Evolutionary conservation across 1,140 invertebrate species (phyloP).

Genomic region (Zaprionus vittiger): DNA sequence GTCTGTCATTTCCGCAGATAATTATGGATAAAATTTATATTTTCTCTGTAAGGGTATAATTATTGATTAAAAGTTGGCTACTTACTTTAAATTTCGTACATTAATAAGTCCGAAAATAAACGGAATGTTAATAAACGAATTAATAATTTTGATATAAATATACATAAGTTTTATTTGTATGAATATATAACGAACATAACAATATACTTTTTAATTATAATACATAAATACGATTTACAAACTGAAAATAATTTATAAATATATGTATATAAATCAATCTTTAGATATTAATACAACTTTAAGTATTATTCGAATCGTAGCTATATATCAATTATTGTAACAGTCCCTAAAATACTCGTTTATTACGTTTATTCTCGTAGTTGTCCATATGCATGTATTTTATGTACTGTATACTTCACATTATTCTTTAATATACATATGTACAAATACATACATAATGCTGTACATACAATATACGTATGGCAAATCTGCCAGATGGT

Average conservation of each 20-base stretch:
- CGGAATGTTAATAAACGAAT: neutral
- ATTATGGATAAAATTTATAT: too few species aligned
- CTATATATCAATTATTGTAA: neutral
- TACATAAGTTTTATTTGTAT: constrained; percentile 8
- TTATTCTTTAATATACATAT: too few species aligned
- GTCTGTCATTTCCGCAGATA: too few species aligned
- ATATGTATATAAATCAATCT: constrained; percentile 2
- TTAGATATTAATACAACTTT: neutral
- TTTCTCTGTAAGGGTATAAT: too few species aligned
- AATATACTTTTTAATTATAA: constrained; percentile 19
- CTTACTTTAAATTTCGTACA: too few species aligned
- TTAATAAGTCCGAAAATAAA: too few species aligned
- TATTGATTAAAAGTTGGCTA: too few species aligned
- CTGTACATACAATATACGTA: too few species aligned
- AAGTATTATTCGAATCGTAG: neutral
- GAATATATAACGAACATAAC: constrained; percentile 24
- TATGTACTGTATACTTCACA: too few species aligned
- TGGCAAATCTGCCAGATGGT: neutral
- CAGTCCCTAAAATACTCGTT: neutral
- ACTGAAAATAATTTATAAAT: constrained; percentile 20
- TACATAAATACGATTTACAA: constrained; percentile 32
- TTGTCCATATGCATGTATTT: neutral
- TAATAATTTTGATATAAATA: constrained; percentile 16
- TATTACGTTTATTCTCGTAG: neutral
- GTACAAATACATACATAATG: too few species aligned